Evolutionary conservation across 2,113 vertebrate genomes (phyloP).

Genomic region (Erinaceus europaeus): DNA sequence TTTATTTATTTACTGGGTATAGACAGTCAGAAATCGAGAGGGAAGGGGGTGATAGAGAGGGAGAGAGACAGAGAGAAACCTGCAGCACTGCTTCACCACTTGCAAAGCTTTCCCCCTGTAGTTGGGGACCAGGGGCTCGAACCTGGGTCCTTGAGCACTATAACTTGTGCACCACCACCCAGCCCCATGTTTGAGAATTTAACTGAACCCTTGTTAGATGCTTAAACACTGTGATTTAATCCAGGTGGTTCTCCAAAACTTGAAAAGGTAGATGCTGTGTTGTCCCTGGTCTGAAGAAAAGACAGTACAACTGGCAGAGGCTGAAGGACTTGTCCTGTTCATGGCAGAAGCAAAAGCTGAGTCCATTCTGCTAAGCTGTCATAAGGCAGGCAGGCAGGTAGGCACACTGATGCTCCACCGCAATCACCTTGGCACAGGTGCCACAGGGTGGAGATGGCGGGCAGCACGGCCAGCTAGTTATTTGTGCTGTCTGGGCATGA

Average conservation of each 20-base stretch:
- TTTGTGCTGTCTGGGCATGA: background rate
- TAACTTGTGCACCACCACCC: too few relatives aligned
- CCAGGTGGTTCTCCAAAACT: background rate
- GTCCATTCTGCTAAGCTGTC: background rate
- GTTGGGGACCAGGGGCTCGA: too few relatives aligned
- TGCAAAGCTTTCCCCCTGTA: too few relatives aligned
- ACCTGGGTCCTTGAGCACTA: too few relatives aligned
- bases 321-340: background rate
- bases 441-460: background rate
- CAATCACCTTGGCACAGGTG: background rate
- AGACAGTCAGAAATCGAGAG: too few relatives aligned
- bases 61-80: too few relatives aligned
- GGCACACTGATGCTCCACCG: background rate
- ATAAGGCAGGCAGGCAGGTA: background rate
- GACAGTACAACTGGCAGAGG: background rate
- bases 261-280: fast-evolving
- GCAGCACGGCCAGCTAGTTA: background rate
- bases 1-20: too few relatives aligned
- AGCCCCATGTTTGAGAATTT: too few relatives aligned
- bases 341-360: background rate
- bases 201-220: background rate
- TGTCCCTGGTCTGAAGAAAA: background rate
- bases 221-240: background rate
- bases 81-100: too few relatives aligned
- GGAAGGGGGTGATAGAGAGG: too few relatives aligned